Evolutionary conservation across 1,140 invertebrate species (phyloP).

Genomic region (Zophobas atratus): DNA sequence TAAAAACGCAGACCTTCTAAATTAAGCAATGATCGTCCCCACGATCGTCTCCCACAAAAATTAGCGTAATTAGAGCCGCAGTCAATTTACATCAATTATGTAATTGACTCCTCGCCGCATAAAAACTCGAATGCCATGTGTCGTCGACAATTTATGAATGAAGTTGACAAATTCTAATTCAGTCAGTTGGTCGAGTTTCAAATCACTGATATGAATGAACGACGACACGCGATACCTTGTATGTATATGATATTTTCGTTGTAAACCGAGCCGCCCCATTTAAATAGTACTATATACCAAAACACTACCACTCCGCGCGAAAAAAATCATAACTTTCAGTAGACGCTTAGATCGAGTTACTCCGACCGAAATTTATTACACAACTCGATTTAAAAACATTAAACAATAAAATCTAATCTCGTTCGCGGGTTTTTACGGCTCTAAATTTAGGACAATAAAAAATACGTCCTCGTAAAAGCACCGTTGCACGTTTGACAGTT

Average conservation of each 20-base stretch:
- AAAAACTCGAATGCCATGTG: constrained; percentile 45
- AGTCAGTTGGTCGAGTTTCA: constrained; percentile 47
- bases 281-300: constrained; percentile 31
- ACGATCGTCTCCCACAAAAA: constrained; percentile 24
- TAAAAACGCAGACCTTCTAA: constrained; percentile 2
- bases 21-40: constrained; percentile 20
- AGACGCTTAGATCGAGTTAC: constrained; percentile 17
- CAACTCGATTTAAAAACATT: constrained; percentile 37
- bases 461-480: constrained; percentile 33
- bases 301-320: constrained; percentile 13
- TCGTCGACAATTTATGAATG: constrained; percentile 51
- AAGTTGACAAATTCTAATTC: constrained; percentile 54
- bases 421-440: constrained; percentile 33
- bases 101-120: constrained; percentile 32
- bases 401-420: constrained; percentile 42
- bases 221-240: constrained; percentile 49
- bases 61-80: constrained; percentile 36
- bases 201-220: constrained; percentile 53
- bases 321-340: constrained; percentile 19
- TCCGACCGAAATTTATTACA: constrained; percentile 34
- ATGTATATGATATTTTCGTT: constrained; percentile 53
- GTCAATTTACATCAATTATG: constrained; percentile 50
- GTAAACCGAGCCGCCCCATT: constrained; percentile 37
- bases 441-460: constrained; percentile 38
- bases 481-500: constrained; percentile 37